Base-by-base conservation (phyloP, 2,888 invertebrate genomes). In the Drosophila histrio region DNA sequence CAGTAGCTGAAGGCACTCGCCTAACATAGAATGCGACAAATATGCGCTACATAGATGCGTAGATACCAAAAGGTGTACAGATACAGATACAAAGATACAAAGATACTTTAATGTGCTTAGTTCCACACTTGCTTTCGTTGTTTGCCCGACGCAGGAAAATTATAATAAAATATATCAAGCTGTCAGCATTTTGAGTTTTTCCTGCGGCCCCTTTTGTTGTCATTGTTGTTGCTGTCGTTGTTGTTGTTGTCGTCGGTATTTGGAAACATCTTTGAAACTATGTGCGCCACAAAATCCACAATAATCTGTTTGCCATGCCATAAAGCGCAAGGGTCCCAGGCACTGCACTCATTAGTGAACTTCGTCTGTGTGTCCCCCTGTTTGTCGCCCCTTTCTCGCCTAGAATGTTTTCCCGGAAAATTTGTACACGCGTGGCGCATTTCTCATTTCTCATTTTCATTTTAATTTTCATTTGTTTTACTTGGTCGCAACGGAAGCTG, bases 161-260 rank as follows among this genome's bases (percentile, higher is more conserved):
- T 88, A 86, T 87, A 87, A 86, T 88, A 84, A 88, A 85, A 88
- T 85, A 83, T 87, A 88, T 86, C 88, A 85, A 85, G 84, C 76
- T 85, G 88, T 85, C 85, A 85, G 65, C 85, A 69, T 88, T 81
- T 88, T 81, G 72, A 87, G 82, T 81, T 72, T 38, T 56, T 30
- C n/a, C 65, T 47, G 56, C 56, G 77, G 76, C 61, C 79, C 78
- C 81, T 67, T 85, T 82, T 80, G 68, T 87, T 74, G 67, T 56
- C 61, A 67, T 64, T 68, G 64, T 72, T 72, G 61, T 61, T 50
- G 44, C 43, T 58, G 34, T 70, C 52, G 63, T 46, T 56, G 30
- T 49, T 52, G 57, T 26, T 70, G 73, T 58, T 68, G 72, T 80
- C 69, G 76, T 76, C 70, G 88, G 84, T 79, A 88, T 85, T 85